Base-by-base conservation (phyloP, 2,113 vertebrate species). In the Microtus ochrogaster region DNA sequence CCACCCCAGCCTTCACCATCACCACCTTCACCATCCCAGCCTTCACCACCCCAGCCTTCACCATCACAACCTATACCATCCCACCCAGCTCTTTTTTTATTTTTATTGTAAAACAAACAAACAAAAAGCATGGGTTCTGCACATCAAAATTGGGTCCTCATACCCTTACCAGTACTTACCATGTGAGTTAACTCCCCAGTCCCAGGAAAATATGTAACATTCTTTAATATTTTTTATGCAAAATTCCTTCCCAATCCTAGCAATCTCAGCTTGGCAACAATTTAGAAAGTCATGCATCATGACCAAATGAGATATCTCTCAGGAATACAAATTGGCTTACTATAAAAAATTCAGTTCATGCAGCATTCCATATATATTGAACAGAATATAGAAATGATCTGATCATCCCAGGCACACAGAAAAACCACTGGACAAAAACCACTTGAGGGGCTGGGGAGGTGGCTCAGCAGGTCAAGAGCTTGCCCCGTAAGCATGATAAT, bases 261-360 rank as follows among this genome's bases (percentile, higher is more conserved):
- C 58, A 93, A 86, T 94, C 17, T 39, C 44, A 93, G 83, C 30
- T 85, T 22, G 68, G 33, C 73, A 96, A 39, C 44, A 61, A 65
- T 85, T 66, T 84, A 21, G 65, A 66, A 47, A 79, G 41, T 36
- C 16, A 8, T 63, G 49, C 13, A 58, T 26, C 33, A 84, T 74
- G 39, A 73, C 36, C 66, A 41, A 68, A 52, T 66, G 61, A 41
- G 44, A 84, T 41, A 70, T 88, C 81, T 65, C 44, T 58, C 70
- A 77, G 39, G 33, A 94, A 82, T 49, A 39, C 36, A 74, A 89
- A 49, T 16, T 77, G 36, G 28, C 68, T 94, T 90, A 73, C 24
- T 30, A 66, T 28, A 58, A 8, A 41, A 77, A 93, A 85, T 89
- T 47, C 22, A 91, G 74, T 44, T 79, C 24, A 30, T 87, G 74